Evolutionary conservation across 2,888 invertebrate genomes (phyloP).

Genomic region (Luperina testacea): DNA sequence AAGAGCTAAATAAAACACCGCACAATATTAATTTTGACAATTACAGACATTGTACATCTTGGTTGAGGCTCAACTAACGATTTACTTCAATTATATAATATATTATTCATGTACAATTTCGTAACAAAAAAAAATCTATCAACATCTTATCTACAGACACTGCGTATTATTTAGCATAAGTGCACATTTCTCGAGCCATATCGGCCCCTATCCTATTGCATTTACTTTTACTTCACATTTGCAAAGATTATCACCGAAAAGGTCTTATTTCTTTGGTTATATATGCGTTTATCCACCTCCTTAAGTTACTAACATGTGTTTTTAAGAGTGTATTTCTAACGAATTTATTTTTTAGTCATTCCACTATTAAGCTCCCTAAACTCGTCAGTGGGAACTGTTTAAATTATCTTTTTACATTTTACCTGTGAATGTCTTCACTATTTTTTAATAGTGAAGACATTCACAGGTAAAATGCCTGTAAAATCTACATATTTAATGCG

Average conservation of each 20-base stretch:
- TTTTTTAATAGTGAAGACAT: too few species aligned
- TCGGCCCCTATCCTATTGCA: constrained; percentile 66
- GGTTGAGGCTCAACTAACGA: not conserved
- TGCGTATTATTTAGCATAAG: constrained; percentile 67
- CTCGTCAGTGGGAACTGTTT: constrained; percentile 23
- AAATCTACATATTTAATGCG: not conserved
- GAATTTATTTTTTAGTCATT: constrained; percentile 56
- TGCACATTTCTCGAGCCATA: constrained; percentile 63
- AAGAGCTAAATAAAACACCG: not conserved
- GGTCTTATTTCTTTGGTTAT: constrained; percentile 35
- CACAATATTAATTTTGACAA: constrained; percentile 10
- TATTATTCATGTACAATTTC: too few species aligned
- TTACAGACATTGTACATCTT: not conserved
- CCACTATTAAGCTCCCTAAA: constrained; percentile 48
- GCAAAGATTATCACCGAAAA: constrained; percentile 28
- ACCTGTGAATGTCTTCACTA: not conserved
- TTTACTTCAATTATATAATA: not conserved
- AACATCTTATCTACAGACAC: constrained; percentile 28
- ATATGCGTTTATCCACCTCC: constrained; percentile 42
- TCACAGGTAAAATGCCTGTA: too few species aligned
- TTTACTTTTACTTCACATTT: constrained; percentile 64
- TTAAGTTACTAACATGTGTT: constrained; percentile 51
- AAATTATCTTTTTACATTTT: not conserved
- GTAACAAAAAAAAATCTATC: constrained; percentile 14
- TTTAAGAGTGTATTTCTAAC: constrained; percentile 55